Conservation (phyloP, 2,888 invertebrate genomes). For the Endotricha flammealis region DNA sequence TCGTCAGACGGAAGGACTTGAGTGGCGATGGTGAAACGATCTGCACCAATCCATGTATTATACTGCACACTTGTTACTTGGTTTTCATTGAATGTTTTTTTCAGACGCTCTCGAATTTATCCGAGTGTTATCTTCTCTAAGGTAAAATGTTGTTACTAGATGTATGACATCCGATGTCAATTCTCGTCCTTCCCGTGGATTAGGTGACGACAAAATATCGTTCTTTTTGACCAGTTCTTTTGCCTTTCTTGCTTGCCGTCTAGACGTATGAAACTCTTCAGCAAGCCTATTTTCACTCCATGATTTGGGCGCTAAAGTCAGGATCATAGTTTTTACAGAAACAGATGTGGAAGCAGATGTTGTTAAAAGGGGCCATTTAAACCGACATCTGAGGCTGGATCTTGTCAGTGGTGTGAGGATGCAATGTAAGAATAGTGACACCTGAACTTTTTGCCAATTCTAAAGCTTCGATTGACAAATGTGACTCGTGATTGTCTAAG, state of each 20-base stretch:
- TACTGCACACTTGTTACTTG: conserved; percentile 16
- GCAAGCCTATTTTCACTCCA: conserved; percentile 1
- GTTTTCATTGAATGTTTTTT: conserved; percentile 14
- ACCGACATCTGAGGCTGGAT: conserved; percentile 47
- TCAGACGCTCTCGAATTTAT: conserved; percentile 15
- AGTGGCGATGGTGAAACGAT: conserved; percentile 9
- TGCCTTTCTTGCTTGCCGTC: conserved; percentile 1
- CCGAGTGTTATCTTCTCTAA: conserved; percentile 10
- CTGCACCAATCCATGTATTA: conserved; percentile 15
- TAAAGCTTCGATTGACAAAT: conserved; percentile 11
- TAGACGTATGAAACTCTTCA: conserved; percentile 1
- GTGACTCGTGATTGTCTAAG: conserved; percentile 16
- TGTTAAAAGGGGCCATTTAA: conserved; percentile 28
- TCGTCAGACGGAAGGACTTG: conserved; percentile 7
- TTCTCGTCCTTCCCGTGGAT: conserved; percentile 6
- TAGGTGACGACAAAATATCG: conserved; percentile 4
- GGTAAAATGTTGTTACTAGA: conserved; percentile 11
- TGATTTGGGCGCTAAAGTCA: conserved; percentile 4
- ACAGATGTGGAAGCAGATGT: conserved; percentile 3
- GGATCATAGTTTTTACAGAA: conserved; percentile 1
- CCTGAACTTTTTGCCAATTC: conserved; percentile 14
- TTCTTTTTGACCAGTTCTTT: conserved; percentile 2
- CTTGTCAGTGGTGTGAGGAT: conserved; percentile 45
- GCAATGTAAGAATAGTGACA: conserved; percentile 36
- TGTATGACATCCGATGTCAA: conserved; percentile 4